Conservation (phyloP, 2,888 invertebrate genomes). For the Carcina quercana region DNA sequence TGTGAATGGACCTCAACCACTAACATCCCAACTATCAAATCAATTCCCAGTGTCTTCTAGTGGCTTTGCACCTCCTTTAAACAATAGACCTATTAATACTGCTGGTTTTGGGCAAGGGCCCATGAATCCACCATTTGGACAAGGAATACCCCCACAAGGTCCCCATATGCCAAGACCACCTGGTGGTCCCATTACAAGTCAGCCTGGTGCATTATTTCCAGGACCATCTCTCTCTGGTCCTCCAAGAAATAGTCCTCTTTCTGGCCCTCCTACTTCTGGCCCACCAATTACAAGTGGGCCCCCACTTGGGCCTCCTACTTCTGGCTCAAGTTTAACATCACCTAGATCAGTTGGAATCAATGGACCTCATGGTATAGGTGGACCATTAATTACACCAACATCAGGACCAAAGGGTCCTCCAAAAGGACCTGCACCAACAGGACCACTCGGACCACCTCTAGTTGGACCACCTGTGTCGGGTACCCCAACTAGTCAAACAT, state of each 20-base stretch:
- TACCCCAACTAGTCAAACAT: no score
- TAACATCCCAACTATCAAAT: conserved; percentile 17
- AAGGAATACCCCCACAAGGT: conserved; percentile 18
- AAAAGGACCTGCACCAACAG: conserved; percentile 15
- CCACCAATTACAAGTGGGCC: conserved; percentile 5
- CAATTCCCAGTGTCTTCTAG: conserved; percentile 31
- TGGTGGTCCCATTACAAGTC: conserved; percentile 24
- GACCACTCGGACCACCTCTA: conserved; percentile 5
- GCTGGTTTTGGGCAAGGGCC: conserved; percentile 23
- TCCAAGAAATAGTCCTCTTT: conserved; percentile 41
- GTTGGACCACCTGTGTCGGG: no score
- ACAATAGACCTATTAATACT: conserved; percentile 5
- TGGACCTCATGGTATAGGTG: conserved; percentile 26
- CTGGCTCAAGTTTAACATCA: conserved; percentile 16
- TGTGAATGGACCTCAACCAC: conserved; percentile 36
- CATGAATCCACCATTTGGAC: conserved; percentile 23
- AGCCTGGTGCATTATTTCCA: conserved; percentile 37
- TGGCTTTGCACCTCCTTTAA: conserved; percentile 27
- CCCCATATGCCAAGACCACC: conserved; percentile 24
- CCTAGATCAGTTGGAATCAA: conserved; percentile 27
- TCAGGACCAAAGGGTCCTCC: conserved; percentile 19
- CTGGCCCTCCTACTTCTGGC: conserved; percentile 18
- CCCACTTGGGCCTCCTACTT: conserved; percentile 8
- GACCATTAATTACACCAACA: conserved; percentile 17
- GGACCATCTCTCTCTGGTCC: conserved; percentile 29